Evolutionary conservation across 2,113 vertebrate genomes (phyloP).

Genomic region (Petrocephalus microphthalmus): DNA sequence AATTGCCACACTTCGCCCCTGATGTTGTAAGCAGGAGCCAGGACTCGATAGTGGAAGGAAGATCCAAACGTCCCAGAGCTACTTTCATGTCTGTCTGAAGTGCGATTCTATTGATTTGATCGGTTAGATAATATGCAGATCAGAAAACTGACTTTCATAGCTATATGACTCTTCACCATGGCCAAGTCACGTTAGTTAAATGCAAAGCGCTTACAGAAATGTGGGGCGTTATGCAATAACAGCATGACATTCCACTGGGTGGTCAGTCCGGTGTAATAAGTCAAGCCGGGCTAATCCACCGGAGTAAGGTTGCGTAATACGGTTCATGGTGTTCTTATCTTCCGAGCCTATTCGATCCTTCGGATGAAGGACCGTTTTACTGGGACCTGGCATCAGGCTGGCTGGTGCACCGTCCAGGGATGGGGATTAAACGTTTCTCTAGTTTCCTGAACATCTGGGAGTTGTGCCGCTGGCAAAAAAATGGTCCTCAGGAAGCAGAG

Average conservation of each 20-base stretch:
- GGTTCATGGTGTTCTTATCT: neutral
- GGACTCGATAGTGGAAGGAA: neutral
- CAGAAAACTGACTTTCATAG: neutral
- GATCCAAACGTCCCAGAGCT: neutral
- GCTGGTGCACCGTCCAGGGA: neutral
- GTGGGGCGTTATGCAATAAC: neutral
- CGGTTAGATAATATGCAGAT: neutral
- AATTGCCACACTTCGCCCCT: neutral
- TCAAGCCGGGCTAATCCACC: neutral
- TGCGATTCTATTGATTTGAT: neutral
- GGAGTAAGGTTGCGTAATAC: neutral
- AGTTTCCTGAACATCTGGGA: neutral
- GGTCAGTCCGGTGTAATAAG: neutral
- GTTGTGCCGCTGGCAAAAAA: neutral
- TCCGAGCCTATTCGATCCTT: neutral
- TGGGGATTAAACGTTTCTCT: neutral
- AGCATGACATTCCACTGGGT: neutral
- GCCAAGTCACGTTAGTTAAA: neutral
- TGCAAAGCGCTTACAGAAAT: neutral
- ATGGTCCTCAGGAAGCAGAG: neutral
- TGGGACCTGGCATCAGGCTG: neutral
- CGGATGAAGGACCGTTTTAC: neutral
- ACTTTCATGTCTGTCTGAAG: neutral
- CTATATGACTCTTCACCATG: neutral
- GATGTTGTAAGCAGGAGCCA: neutral